Percentiles rank a stretch among this genome's conserved stretches.
These are phyloP conservation scores for Brachionus calyciflorus DNA, from an alignment of 1,140 invertebrate genomes.

Conservation along the genomic window DNA sequence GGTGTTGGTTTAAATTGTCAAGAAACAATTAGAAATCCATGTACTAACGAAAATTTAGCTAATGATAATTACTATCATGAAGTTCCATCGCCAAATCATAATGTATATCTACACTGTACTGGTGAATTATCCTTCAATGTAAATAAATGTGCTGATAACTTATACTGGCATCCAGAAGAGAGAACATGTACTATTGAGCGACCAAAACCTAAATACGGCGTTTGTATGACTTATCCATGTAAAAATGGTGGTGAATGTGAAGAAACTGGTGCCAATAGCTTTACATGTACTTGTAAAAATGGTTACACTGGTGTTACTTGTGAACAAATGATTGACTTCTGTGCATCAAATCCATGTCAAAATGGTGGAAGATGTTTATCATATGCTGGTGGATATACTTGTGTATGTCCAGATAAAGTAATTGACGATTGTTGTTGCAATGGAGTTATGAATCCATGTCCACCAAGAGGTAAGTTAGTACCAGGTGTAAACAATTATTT, in stretches of 20 bases:
- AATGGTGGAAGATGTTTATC: slow-evolving; percentile 46
- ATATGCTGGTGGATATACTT: slow-evolving; percentile 42
- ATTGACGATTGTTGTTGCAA: slow-evolving; percentile 45
- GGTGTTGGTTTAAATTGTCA: slow-evolving; percentile 9
- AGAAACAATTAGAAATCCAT: slow-evolving; percentile 19
- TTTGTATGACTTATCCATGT: slow-evolving; percentile 30
- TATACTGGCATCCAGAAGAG: slow-evolving; percentile 39
- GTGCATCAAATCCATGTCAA: slow-evolving; percentile 46
- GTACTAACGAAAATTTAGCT: not conserved
- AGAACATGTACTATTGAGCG: slow-evolving; percentile 7
- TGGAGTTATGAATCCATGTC: slow-evolving; percentile 38
- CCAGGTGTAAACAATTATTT: slow-evolving; percentile 45
- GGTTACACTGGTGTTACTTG: slow-evolving; percentile 41
- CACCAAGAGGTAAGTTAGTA: slow-evolving; percentile 3
- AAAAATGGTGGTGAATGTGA: slow-evolving; percentile 47
- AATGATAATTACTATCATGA: slow-evolving; percentile 1
- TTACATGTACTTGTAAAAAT: slow-evolving; percentile 20
- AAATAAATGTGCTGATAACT: slow-evolving; percentile 7
- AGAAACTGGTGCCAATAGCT: not conserved
- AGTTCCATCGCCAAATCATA: not conserved
- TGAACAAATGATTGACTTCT: slow-evolving; percentile 38
- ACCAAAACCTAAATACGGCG: not conserved
- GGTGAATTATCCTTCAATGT: not conserved
- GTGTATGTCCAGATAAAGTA: slow-evolving; percentile 35
- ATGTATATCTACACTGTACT: slow-evolving; percentile 26